These are phyloP conservation scores for Melangyna quadrimaculata DNA, from an alignment of 2,888 invertebrate genomes.

Conservation along the genomic window DNA sequence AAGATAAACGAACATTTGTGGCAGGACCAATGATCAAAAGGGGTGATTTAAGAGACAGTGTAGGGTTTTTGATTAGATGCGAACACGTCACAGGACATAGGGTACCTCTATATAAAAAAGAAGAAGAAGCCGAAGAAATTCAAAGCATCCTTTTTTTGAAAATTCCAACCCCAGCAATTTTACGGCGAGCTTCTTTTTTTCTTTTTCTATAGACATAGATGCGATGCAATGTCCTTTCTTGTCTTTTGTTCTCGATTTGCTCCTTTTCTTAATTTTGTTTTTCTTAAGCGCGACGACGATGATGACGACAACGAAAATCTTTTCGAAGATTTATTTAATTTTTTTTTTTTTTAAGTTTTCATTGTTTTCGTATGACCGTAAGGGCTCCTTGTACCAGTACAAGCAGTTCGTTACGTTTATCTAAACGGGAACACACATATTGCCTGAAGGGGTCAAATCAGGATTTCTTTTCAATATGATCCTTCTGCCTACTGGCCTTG, in stretches of 20 bases:
- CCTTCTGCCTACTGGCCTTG: conserved; percentile 13
- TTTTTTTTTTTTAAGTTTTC: conserved; percentile 40
- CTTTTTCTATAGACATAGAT: too few relatives aligned
- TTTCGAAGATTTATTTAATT: conserved; percentile 68
- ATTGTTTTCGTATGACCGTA: conserved; percentile 66
- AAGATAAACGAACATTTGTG: conserved; percentile 46
- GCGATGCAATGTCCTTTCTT: not conserved
- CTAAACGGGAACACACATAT: conserved; percentile 52
- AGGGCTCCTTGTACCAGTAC: not conserved
- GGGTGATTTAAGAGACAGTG: conserved; percentile 58
- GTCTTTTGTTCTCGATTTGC: conserved; percentile 35
- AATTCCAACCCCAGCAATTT: conserved; percentile 68
- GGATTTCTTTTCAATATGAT: conserved; percentile 52
- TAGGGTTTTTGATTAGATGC: conserved; percentile 72
- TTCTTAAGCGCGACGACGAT: conserved; percentile 2
- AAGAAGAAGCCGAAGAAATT: not conserved
- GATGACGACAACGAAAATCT: not conserved
- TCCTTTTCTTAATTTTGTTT: conserved; percentile 20
- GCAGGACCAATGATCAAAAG: conserved; percentile 53
- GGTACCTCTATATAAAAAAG: not conserved
- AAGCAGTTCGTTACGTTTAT: conserved; percentile 27
- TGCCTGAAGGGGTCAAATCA: conserved; percentile 72
- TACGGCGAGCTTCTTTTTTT: conserved; percentile 58
- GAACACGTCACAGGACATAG: conserved; percentile 61
- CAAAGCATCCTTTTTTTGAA: conserved; percentile 15